Base-by-base conservation (phyloP, 2,888 invertebrate species). In the Cantharis rufa region DNA sequence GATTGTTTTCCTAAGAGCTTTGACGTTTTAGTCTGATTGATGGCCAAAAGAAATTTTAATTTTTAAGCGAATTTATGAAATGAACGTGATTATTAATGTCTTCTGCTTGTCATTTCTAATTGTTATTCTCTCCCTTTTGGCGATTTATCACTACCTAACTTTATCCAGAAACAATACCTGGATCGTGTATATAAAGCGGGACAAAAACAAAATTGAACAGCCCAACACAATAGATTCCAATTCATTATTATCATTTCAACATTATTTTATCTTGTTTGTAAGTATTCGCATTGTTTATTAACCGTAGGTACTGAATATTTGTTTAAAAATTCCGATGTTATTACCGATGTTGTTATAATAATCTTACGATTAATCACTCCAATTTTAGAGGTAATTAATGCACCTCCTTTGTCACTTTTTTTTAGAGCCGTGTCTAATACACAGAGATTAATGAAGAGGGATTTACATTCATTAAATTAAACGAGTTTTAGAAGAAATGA, bases 101-200 rank as follows among this genome's bases (percentile, higher is more conserved):
- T 78, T 78, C 73, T 73, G 75, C 74, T 76, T 78, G 78, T 78
- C 78, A 78, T 69, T 76, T 64, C 71, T 76, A 78, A 76, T 78
- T 78, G 75, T 78, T 73, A 76, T 76, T 76, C 73, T 73, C 66
- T 76, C 73, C 68, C 76, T 76, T 69, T 69, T 76, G 69, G 27
- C 70, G 73, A 76, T 76, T 76, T 71, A 73, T 76, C 72, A 76
- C 70, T 72, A 72, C 72, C 71, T 75, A 71, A 72, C 72, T 76
- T 69, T 62, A 21, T 72, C 15, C 62, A 63, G 72, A 76, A 71
- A 76, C 72, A 72, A 76, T 72, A 72, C 75, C 71, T 71, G 70
- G 63, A 32, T 16, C 27, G 63, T 48, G 68, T 72, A 66, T 18
- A 69, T 72, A 63, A 28, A 69, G 69, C 74, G 9, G 64, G 63